Evolutionary conservation across 2,113 vertebrate genomes (phyloP).

Genomic region (Entosphenus tridentatus): DNA sequence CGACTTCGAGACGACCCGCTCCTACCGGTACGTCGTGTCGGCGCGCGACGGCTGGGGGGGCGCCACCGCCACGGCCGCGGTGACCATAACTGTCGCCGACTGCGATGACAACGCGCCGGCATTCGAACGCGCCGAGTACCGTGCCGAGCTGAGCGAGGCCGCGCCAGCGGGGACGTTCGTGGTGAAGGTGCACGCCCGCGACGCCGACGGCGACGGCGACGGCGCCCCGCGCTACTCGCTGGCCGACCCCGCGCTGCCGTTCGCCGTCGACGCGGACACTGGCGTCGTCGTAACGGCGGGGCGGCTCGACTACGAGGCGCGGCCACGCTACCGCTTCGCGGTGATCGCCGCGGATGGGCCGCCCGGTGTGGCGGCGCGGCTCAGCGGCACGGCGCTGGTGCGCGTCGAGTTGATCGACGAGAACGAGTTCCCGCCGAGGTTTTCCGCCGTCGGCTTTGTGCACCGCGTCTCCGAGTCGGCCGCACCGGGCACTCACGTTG

Average conservation of each 20-base stretch:
- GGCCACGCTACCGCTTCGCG: conserved; percentile 52
- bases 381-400: no score
- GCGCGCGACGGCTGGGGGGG: no score
- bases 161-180: conserved; percentile 63
- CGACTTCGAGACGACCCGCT: no score
- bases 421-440: no score
- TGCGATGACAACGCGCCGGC: conserved; percentile 80
- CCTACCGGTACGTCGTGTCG: no score
- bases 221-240: conserved; percentile 69
- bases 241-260: conserved; percentile 47
- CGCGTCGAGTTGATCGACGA: no score
- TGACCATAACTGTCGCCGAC: conserved; percentile 39
- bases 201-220: conserved; percentile 60
- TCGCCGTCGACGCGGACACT: conserved; percentile 49
- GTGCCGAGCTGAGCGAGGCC: conserved; percentile 62
- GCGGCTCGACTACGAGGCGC: conserved; percentile 68
- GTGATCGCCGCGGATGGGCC: conserved; percentile 54
- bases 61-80: no score
- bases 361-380: no score
- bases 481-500: no score
- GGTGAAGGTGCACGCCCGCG: conserved; percentile 65
- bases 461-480: no score
- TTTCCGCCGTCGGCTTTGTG: no score
- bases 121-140: conserved; percentile 77
- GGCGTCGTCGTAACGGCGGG: conserved; percentile 71